Evolutionary conservation across 2,113 vertebrate genomes (phyloP).

Genomic region (Pagrus major): DNA sequence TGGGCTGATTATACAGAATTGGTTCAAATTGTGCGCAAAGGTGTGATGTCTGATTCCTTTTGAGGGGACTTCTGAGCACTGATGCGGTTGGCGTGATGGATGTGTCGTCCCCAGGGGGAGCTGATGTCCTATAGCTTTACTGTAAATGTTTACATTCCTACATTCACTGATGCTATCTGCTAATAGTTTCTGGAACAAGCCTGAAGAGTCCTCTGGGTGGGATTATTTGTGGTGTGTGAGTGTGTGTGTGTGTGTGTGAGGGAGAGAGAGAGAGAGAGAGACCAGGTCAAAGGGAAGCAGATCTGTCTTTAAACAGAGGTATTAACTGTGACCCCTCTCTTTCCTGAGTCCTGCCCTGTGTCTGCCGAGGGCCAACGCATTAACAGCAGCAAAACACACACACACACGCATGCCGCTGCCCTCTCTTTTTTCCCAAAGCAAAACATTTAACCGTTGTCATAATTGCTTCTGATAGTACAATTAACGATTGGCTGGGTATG

Average conservation of each 20-base stretch:
- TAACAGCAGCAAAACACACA: conserved; percentile 47
- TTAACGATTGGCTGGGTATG: background rate
- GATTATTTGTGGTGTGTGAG: conserved; percentile 64
- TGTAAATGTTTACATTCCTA: conserved; percentile 89
- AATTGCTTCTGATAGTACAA: background rate
- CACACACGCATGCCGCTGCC: conserved; percentile 1
- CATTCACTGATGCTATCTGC: conserved; percentile 84
- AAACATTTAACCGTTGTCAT: conserved; percentile 20
- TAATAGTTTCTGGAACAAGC: conserved; percentile 84
- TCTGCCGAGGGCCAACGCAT: conserved; percentile 60
- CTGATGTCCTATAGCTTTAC: conserved; percentile 80
- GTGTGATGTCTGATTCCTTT: conserved; percentile 40
- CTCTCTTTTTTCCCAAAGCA: background rate
- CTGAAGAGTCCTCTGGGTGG: conserved; percentile 77
- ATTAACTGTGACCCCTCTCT: conserved; percentile 80
- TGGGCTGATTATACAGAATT: conserved; percentile 18
- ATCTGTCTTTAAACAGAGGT: conserved; percentile 82
- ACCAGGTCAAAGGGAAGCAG: conserved; percentile 74
- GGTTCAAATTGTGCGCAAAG: conserved; percentile 47
- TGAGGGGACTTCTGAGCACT: conserved; percentile 30
- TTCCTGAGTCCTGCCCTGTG: conserved; percentile 74
- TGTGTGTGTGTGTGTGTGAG: conserved; percentile 30
- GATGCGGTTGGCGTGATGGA: conserved; percentile 75
- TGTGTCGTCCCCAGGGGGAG: conserved; percentile 71
- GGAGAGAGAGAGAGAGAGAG: conserved; percentile 33